Percentiles rank a stretch among this genome's conserved stretches.
phyloP scores from a whole-genome alignment of 2,113 vertebrate species.

The Solea senegalensis region DNA sequence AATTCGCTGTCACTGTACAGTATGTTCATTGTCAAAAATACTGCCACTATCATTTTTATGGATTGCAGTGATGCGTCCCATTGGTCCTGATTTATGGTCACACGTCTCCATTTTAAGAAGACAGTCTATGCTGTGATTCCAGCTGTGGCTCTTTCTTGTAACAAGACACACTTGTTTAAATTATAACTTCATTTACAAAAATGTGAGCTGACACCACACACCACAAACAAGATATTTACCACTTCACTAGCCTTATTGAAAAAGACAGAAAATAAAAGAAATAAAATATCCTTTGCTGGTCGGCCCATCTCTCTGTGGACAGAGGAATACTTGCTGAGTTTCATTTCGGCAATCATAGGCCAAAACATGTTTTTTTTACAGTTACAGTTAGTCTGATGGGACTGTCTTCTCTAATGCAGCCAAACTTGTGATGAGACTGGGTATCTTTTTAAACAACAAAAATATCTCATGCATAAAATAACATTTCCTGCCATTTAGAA shows the following conservation, averaged over 20 bases:
- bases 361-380: constrained; percentile 18
- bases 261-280: background rate
- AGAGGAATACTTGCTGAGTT: constrained; percentile 13
- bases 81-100: constrained; percentile 30
- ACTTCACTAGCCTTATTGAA: background rate
- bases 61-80: constrained; percentile 28
- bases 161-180: background rate
- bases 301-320: constrained; percentile 8
- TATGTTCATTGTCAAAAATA: constrained; percentile 58
- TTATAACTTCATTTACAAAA: background rate
- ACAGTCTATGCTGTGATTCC: constrained; percentile 9
- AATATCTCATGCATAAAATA: constrained; percentile 22
- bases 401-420: constrained; percentile 23
- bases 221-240: background rate
- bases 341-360: constrained; percentile 30
- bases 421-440: constrained; percentile 18
- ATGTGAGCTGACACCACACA: background rate
- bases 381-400: constrained; percentile 32
- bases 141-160: constrained; percentile 2
- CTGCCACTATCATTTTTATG: constrained; percentile 27
- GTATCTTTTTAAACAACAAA: constrained; percentile 21
- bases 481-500: background rate
- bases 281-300: background rate
- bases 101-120: constrained; percentile 13
- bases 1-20: constrained; percentile 50